Conservation (phyloP, 2,113 vertebrate genomes). For the Siniperca chuatsi region DNA sequence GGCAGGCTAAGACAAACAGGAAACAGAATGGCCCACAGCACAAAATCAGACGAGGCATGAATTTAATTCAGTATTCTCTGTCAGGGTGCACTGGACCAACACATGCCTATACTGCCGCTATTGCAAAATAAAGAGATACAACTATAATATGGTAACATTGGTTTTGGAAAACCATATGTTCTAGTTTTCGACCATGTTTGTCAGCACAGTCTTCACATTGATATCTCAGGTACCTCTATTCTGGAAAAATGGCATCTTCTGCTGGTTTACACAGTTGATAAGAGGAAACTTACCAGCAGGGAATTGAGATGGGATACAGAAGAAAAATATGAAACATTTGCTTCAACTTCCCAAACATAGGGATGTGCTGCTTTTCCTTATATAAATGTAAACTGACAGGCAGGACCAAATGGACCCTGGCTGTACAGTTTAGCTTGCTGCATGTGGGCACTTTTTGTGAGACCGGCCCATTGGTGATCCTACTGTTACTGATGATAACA, state of each 20-base stretch:
- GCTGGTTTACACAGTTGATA: neutral
- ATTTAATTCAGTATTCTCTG: constrained; percentile 9
- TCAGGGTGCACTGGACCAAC: constrained; percentile 21
- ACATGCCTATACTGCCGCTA: neutral
- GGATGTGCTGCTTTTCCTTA: neutral
- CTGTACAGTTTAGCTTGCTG: neutral
- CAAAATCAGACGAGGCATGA: constrained; percentile 14
- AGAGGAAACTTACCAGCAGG: neutral
- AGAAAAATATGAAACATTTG: no score
- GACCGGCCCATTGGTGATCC: neutral
- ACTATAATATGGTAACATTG: neutral
- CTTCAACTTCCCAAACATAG: neutral
- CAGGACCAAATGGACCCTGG: constrained; percentile 28
- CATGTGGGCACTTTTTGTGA: neutral
- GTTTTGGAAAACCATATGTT: neutral
- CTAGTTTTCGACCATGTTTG: neutral
- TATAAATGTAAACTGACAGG: neutral
- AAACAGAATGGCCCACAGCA: neutral
- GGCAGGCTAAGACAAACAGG: constrained; percentile 29
- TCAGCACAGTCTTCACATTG: neutral
- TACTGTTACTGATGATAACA: neutral
- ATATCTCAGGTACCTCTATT: neutral
- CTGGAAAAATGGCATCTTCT: neutral
- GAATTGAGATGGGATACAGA: no score
- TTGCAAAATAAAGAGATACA: neutral